These are phyloP conservation scores for Parazoanthus darwini DNA, from an alignment of 92 coral and sea anemone genomes.

Conservation along the genomic window DNA sequence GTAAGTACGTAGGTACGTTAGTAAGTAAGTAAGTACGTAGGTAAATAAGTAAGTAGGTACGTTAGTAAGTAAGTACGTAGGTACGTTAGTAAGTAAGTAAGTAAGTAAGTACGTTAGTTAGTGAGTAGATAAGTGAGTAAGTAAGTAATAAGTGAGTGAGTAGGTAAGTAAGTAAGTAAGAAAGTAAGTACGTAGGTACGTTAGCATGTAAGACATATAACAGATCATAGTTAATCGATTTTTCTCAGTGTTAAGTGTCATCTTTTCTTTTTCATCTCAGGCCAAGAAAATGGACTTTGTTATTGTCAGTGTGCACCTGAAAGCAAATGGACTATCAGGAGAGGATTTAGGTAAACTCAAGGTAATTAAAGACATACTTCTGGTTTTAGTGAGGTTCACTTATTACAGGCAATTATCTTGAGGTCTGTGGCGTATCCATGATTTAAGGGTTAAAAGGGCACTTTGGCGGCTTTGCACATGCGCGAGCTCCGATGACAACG, in stretches of 20 bases:
- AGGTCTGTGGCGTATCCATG: too few species aligned
- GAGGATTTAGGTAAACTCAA: conserved; percentile 74
- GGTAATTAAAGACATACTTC: conserved; percentile 41
- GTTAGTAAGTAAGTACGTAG: neutral
- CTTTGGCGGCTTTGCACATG: too few species aligned
- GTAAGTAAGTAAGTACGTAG: neutral
- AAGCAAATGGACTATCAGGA: conserved; percentile 84
- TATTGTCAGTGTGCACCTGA: conserved; percentile 85
- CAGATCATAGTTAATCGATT: neutral
- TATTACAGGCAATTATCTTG: too few species aligned
- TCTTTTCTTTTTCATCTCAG: conserved; percentile 28
- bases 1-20: neutral
- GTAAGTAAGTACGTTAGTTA: too few species aligned
- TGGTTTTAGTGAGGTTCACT: too few species aligned
- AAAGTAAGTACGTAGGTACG: neutral
- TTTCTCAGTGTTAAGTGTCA: too few species aligned
- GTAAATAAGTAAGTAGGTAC: neutral
- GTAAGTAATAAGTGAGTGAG: too few species aligned
- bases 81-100: neutral
- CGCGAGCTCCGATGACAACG: too few species aligned
- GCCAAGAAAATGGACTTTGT: conserved; percentile 85
- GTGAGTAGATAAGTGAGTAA: too few species aligned
- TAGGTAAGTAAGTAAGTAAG: too few species aligned
- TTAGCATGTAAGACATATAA: too few species aligned
- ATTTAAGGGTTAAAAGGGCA: too few species aligned